Base-by-base conservation (phyloP, 1,140 invertebrate species). In the Latrodectus geometricus region DNA sequence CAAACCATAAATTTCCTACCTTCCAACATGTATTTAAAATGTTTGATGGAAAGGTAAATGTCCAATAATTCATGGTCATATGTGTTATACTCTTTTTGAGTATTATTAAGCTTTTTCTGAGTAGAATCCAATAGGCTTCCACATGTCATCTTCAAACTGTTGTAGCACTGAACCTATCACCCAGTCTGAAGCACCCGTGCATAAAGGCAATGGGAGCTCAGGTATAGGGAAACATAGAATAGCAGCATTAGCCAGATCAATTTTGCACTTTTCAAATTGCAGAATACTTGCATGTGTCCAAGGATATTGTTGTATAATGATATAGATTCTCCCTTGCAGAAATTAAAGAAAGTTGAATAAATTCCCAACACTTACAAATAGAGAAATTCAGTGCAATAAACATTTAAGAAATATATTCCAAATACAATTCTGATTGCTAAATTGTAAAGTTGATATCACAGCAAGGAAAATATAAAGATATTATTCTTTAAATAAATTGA, bases 21-120 rank as follows among this genome's bases (percentile, higher is more conserved):
- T 88, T 91, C 90, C 0, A 91, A 21, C 35, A 90, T 65, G 82
- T 90, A 86, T 52, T 86, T 50, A 79, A 90, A 91, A 78, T 89
- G 84, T 66, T 89, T 88, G 8, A 91, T 87, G 8, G 89, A 82
- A 0, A 73, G n/a, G 73, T 89, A 89, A 7, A 89, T 83, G 17
- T 89, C 90, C 12, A 91, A 86, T 4, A 89, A 85, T 77, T 90
- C 89, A 7, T 89, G 17, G 17, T 88, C 89, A 86, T 80, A 90
- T 7, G 88, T 83, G 61, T 56, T 86, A 21, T 86, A 89, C 15
- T 78, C 66, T 66, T 14, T 73, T 70, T 90, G 80, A 35, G 35
- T 35, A 35, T 35, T 5, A 35, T 35, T 35, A 35, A 35, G 35
- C 35, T 35, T 35, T n/a, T 87, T 73, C n/a, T 49, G 83, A 88